These are phyloP conservation scores for Pachyseris speciosa DNA, from an alignment of 64 coral and sea anemone species.

Conservation along the genomic window DNA sequence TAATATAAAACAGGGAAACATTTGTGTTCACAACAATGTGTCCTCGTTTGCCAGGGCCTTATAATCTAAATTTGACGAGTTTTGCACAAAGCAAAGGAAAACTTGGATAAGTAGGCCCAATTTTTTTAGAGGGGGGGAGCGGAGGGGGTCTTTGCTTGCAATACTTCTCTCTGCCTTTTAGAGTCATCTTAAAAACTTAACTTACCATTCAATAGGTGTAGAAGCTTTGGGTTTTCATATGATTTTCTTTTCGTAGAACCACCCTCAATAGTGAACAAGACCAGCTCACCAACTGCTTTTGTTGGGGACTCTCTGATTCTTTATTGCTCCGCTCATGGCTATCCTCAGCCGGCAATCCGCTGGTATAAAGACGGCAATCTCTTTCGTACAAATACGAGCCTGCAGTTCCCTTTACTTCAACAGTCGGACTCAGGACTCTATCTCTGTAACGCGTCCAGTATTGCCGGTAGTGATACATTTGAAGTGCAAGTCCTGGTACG, in stretches of 20 bases:
- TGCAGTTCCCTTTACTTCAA: not conserved
- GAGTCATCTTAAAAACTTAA: too few relatives aligned
- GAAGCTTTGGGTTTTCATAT: too few relatives aligned
- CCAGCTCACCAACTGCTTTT: not conserved
- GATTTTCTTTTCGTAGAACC: conserved; percentile 6
- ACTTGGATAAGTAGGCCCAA: too few relatives aligned
- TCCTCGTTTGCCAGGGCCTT: too few relatives aligned
- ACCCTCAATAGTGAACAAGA: not conserved
- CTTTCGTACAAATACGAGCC: not conserved
- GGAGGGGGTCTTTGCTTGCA: too few relatives aligned
- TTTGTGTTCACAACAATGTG: too few relatives aligned
- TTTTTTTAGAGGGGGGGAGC: too few relatives aligned
- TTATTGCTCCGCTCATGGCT: not conserved
- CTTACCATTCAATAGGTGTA: too few relatives aligned
- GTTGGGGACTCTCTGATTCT: not conserved
- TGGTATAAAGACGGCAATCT: not conserved
- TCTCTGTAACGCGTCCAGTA: not conserved
- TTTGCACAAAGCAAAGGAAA: too few relatives aligned
- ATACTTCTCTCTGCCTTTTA: too few relatives aligned
- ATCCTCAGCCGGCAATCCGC: not conserved
- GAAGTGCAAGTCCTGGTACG: not conserved
- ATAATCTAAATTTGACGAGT: too few relatives aligned
- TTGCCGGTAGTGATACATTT: not conserved
- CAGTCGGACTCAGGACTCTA: not conserved
- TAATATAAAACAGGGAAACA: too few relatives aligned